Percentiles rank a stretch among this genome's conserved stretches.
Evolutionary conservation across 2,797 vertebrate genomes (phyloP).

Genomic region (Nasua narica): DNA sequence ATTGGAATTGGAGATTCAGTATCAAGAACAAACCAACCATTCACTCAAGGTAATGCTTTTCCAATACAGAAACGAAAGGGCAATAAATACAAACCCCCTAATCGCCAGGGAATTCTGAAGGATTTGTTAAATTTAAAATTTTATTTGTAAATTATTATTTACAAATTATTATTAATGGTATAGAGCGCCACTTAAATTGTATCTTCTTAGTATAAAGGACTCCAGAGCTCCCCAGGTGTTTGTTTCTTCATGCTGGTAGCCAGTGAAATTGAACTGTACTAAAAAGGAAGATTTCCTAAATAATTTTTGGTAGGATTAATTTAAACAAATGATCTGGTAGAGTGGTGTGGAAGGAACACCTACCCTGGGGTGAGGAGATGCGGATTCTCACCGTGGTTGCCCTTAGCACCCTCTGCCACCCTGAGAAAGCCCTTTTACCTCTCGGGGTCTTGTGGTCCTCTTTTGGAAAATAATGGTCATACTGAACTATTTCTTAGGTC

Average conservation of each 20-base stretch:
- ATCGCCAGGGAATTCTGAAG: not conserved
- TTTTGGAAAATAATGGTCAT: not conserved
- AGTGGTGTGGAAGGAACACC: not conserved
- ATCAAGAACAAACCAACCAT: constrained; percentile 71
- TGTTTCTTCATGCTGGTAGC: not conserved
- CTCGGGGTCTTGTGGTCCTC: not conserved
- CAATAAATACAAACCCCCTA: not conserved
- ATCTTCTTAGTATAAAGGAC: not conserved
- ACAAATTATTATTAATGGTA: not conserved
- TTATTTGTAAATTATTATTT: constrained; percentile 30
- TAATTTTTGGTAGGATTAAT: constrained; percentile 1
- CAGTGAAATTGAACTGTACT: not conserved
- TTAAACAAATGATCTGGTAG: not conserved
- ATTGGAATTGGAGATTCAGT: constrained; percentile 77
- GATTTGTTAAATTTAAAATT: constrained; percentile 26
- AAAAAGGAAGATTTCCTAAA: not conserved
- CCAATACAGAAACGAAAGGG: constrained; percentile 8
- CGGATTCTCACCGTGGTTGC: not conserved
- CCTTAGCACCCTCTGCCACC: not conserved
- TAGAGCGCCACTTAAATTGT: not conserved
- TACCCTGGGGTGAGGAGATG: not conserved
- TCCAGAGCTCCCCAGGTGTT: not conserved
- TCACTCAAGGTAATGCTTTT: constrained; percentile 81
- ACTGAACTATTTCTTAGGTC: not conserved
- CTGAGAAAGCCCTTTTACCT: not conserved